Evolutionary conservation across 2,888 invertebrate genomes (phyloP), one percentile per base, ranked within the genome.

Genomic region (Brachyptera risi): DNA sequence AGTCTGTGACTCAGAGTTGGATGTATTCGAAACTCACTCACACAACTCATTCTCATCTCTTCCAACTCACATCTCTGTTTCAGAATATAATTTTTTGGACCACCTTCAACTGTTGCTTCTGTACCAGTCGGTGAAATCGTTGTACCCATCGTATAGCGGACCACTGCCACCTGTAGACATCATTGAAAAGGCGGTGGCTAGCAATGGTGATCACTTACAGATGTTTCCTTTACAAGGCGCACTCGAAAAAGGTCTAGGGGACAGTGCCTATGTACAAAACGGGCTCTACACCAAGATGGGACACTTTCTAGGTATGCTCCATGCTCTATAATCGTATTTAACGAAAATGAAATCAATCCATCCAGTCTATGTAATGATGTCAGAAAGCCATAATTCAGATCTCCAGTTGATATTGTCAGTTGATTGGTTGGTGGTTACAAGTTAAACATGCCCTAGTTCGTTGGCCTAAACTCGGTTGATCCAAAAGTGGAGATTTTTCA

Each of bases 221-320:
- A 74, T 78, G 1, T 78, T 73, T 62, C 74, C 78, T 21, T 65
- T 87, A 26, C 74, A 78, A 67, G 69, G 71, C 5, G 73, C 77
- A 7, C 68, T 88, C 58, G 76, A 80, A 60, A 69, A 71, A 50
- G 83, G 80, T 1, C 68, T 88, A 13, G 86, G 86, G 0, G 83
- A 83, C 1, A 67, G 74, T 1, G 75, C 79, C 21, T 85, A 79
- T 68, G 75, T 86, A 0, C 74, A 76, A 26, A 79, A 74, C 59
- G 77, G 81, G 62, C 72, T 86, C 0, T 71, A 72, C 66, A 78
- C 85, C 54, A 79, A 81, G 51, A 75, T 75, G 56, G 83, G 83
- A 9, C 75, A 83, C 68, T 72, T 78, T 63, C 77, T 82, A 62
- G 84, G 85, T 85, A 68, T 71, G 71, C n/a, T n/a, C n/a, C n/a